Evolutionary conservation across 1,140 invertebrate genomes (phyloP).

Genomic region (Akabosia matsudoensis): DNA sequence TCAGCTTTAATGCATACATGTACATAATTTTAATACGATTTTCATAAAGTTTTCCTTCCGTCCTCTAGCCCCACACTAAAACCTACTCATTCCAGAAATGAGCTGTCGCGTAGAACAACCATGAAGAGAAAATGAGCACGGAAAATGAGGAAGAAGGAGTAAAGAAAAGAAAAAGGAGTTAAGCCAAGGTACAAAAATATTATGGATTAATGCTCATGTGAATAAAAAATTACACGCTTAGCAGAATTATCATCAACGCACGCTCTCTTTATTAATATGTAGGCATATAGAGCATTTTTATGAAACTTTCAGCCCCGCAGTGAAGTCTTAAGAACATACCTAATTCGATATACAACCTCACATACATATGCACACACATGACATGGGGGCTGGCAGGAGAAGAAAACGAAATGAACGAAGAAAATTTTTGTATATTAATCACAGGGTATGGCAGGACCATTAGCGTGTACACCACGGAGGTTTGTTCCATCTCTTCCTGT

Average conservation of each 20-base stretch:
- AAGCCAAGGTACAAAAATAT: not conserved
- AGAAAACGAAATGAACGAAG: not conserved
- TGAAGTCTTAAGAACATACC: no score
- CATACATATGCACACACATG: not conserved
- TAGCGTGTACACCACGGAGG: not conserved
- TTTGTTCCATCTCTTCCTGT: slow-evolving; percentile 16
- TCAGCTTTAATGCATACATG: slow-evolving; percentile 14
- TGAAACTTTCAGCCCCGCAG: no score
- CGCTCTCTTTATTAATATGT: not conserved
- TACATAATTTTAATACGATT: slow-evolving; percentile 13
- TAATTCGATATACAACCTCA: not conserved
- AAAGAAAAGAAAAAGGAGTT: not conserved
- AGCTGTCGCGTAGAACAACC: no score
- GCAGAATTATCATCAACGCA: not conserved
- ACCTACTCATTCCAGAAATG: not conserved
- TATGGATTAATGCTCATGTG: not conserved
- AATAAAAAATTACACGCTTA: slow-evolving; percentile 17
- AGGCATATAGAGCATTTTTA: no score
- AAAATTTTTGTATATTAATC: slow-evolving; percentile 5
- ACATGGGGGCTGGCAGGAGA: no score
- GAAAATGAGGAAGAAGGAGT: no score
- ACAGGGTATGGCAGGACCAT: slow-evolving; percentile 14
- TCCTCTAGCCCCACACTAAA: not conserved
- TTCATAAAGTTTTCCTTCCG: not conserved
- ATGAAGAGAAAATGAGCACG: no score